Base-by-base conservation (phyloP, 2,888 invertebrate species). In the Cephalotes varians region DNA sequence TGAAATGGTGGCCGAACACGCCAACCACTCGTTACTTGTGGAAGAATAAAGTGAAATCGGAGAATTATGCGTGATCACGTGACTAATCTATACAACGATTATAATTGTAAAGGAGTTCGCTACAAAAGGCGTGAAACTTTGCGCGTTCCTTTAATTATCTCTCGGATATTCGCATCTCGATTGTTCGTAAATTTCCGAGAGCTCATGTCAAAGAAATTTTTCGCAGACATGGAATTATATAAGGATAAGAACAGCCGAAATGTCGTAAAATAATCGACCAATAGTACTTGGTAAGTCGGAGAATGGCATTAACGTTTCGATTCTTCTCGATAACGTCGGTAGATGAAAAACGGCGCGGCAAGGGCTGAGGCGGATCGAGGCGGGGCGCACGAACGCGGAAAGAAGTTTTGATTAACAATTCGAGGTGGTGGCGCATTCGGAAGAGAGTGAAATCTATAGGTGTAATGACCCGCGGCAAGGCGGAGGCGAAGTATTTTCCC, bases 371-470 rank as follows among this genome's bases (percentile, higher is more conserved):
- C 47, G 47, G 15, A 37, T 3, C 40, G 56, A 25, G 49, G 25
- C 21, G 31, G 51, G 28, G 34, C 56, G 25, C 44, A 54, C 49
- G 69, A 40, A 44, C 28, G 79, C 28, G 65, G 34, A 74, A 54
- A 65, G 49, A 73, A 44, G 65, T 85, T 79, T 80, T 71, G 84
- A 87, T 88, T 89, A 89, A 84, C 81, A 84, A 85, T 87, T 87
- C 81, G 82, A 65, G 73, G 67, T 81, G 54, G 81, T 51, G 56
- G 34, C 69, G 64, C 74, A 83, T 81, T 82, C 69, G 82, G 62
- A 60, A 74, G 84, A 74, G 85, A 83, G 74, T 83, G 86, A 87
- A 90, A 90, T 86, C 87, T 87, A 83, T 89, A 86, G 83, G 83
- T 87, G 84, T 85, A 87, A 89, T 89, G 90, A 86, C 86, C 83